Evolutionary conservation across 2,888 invertebrate genomes (phyloP), one percentile per base, ranked within the genome.

Genomic region (Parnassius smintheus): DNA sequence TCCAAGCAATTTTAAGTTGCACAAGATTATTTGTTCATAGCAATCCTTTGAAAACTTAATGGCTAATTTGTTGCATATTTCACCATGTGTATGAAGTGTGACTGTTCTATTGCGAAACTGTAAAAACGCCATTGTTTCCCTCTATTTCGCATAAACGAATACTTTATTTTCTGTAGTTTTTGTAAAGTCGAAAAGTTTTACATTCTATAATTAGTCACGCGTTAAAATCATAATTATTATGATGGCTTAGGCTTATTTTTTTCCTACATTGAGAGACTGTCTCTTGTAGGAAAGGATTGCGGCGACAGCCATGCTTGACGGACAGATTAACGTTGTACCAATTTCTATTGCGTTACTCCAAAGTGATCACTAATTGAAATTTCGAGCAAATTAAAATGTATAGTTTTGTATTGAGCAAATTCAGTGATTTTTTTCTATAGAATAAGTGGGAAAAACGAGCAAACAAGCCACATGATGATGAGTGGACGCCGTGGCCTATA

Each of bases 31-130:
- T 45, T 46, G 46, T 44, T 53, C n/a, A 62, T 18, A 41, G 51
- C 51, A 45, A 51, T 56, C 58, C 49, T 55, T 55, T 42, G 55
- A 41, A 61, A 61, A 56, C 25, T 50, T 56, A 56, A 61, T 61
- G 45, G 51, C 25, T 51, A 44, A 45, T 59, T 59, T 59, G 59
- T 42, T 18, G 22, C 10, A 45, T 12, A 12, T 51, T 51, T 56
- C 52, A 51, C 45, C 41, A 52, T 52, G 44, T 44, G 44, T 44
- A 44, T 44, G 44, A 42, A 45, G 51, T 61, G 61, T 56, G 61
- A 61, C 56, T 13, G 45, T 51, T 25, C 22, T n/a, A 35, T 61
- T 61, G 45, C 46, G 61, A 52, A 61, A 61, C 56, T 9, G 11
- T 2, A 8, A 18, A 61, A 55, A 61, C 56, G 35, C 44, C 44